Evolutionary conservation across 92 coral and sea anemone genomes (phyloP).

Genomic region (Montipora capitata): DNA sequence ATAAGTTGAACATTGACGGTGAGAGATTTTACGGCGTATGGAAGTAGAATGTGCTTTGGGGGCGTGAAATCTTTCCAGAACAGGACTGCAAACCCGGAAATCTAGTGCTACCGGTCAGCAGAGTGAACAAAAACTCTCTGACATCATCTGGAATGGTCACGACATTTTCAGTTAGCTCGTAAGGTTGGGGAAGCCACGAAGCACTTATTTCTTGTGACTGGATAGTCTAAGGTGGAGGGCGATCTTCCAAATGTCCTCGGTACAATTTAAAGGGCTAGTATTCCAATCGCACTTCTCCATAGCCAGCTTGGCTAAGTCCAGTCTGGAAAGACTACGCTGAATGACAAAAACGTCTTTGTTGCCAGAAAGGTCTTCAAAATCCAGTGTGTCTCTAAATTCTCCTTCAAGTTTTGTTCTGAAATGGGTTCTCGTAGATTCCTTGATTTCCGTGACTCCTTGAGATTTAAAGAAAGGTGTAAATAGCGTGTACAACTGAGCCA

Average conservation of each 20-base stretch:
- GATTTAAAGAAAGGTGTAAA: constrained; percentile 40
- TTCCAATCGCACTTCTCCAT: constrained; percentile 6
- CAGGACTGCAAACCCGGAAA: constrained; percentile 21
- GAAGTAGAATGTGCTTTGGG: constrained; percentile 81
- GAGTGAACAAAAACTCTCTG: too few relatives aligned
- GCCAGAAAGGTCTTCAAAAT: constrained; percentile 59
- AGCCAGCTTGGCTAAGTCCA: constrained; percentile 38
- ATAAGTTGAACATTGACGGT: constrained; percentile 63
- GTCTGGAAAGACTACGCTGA: constrained; percentile 45
- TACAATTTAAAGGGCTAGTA: not conserved
- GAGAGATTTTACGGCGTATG: constrained; percentile 72
- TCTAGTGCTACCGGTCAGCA: too few relatives aligned
- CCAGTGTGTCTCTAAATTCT: constrained; percentile 49
- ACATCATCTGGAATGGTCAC: too few relatives aligned
- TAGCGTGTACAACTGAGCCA: constrained; percentile 50
- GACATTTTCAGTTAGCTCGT: too few relatives aligned
- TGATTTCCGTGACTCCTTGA: constrained; percentile 42
- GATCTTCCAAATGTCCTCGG: not conserved
- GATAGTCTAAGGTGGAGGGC: too few relatives aligned
- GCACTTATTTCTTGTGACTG: too few relatives aligned
- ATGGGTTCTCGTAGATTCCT: constrained; percentile 58
- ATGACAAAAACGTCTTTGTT: constrained; percentile 40
- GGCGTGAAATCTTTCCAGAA: constrained; percentile 53
- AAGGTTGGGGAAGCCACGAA: too few relatives aligned
- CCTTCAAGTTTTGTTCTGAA: constrained; percentile 60